These are phyloP conservation scores for Pollimyrus isidori DNA, from an alignment of 2,113 vertebrate genomes.

Conservation along the genomic window DNA sequence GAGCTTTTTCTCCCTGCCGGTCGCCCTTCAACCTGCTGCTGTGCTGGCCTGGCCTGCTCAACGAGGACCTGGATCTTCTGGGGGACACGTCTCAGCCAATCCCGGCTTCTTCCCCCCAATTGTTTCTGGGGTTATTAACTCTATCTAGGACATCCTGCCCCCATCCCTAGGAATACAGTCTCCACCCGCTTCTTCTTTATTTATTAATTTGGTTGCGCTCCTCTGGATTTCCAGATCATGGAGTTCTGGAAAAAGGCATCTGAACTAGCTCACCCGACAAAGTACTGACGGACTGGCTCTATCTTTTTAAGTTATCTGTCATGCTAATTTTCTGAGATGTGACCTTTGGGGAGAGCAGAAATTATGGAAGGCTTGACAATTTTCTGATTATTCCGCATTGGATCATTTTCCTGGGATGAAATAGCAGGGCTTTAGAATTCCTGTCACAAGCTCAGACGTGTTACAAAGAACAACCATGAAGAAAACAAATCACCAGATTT, in stretches of 20 bases:
- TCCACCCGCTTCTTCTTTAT: neutral
- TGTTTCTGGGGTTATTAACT: neutral
- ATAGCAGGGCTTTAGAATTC: neutral
- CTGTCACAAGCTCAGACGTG: neutral
- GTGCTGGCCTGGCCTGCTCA: neutral
- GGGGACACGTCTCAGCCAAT: neutral
- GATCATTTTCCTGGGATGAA: neutral
- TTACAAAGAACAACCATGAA: conserved; percentile 4
- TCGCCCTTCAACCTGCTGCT: neutral
- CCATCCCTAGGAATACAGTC: neutral
- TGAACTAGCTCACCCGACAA: neutral
- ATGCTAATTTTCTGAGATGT: neutral
- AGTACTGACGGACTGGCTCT: neutral
- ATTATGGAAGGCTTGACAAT: neutral
- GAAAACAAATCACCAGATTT: conserved; percentile 29
- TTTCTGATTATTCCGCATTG: neutral
- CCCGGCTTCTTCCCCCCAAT: neutral
- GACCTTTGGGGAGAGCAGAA: neutral
- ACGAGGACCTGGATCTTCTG: neutral
- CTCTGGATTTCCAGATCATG: neutral
- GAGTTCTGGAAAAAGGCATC: neutral
- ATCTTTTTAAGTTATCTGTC: neutral
- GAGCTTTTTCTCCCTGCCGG: neutral
- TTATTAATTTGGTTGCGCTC: neutral
- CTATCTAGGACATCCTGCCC: neutral